These are phyloP conservation scores for Leptinotarsa peninsularis DNA, from an alignment of 2,888 invertebrate species.

Conservation along the genomic window DNA sequence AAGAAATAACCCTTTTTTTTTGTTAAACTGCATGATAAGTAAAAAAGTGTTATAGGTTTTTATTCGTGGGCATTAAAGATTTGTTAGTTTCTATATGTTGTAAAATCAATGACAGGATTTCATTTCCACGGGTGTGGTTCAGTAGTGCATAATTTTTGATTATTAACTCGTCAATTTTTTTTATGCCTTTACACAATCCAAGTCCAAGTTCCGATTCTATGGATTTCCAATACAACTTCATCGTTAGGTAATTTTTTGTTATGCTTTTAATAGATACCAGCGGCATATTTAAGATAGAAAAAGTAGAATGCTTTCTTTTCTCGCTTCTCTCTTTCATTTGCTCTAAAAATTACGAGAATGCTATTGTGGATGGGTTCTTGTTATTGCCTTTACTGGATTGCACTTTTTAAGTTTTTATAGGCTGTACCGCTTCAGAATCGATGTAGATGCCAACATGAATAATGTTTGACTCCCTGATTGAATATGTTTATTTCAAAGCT, in stretches of 20 bases:
- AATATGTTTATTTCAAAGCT: too few species aligned
- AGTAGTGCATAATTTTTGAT: background rate
- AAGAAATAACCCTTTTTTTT: too few species aligned
- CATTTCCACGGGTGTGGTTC: background rate
- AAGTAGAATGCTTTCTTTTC: background rate
- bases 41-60: too few species aligned
- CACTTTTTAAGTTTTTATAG: background rate
- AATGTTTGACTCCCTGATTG: too few species aligned
- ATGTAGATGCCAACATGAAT: background rate
- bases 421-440: background rate
- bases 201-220: slow-evolving; percentile 34
- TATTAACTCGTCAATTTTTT: slow-evolving; percentile 16
- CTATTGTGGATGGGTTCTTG: background rate
- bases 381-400: background rate
- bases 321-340: background rate
- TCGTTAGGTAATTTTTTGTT: slow-evolving; percentile 39
- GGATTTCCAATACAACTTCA: slow-evolving; percentile 37
- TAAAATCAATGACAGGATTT: background rate
- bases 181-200: slow-evolving; percentile 26
- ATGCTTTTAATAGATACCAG: background rate
- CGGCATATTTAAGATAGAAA: slow-evolving; percentile 6
- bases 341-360: background rate
- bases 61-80: too few species aligned
- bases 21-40: too few species aligned
- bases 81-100: background rate